Evolutionary conservation across 2,797 vertebrate species (phyloP).

Genomic region (Monodelphis domestica): DNA sequence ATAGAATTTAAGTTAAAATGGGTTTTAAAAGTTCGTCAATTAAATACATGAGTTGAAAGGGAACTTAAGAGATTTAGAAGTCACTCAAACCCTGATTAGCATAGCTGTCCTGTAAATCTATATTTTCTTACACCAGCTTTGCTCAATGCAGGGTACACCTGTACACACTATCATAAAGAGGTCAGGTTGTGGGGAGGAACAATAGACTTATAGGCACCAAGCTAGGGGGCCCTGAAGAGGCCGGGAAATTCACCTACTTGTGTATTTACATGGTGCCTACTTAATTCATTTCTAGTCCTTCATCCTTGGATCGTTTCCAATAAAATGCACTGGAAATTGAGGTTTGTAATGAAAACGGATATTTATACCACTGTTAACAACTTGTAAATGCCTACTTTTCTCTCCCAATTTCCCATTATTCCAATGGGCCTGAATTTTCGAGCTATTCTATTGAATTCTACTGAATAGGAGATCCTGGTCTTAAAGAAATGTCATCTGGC

Average conservation of each 20-base stretch:
- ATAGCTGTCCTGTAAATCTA: slow-evolving; percentile 32
- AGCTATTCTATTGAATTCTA: too few species aligned
- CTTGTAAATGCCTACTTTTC: too few species aligned
- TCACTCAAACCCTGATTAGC: slow-evolving; percentile 33
- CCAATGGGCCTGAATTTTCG: too few species aligned
- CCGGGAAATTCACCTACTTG: slow-evolving; percentile 36
- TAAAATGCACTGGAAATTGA: too few species aligned
- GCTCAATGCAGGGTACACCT: slow-evolving; percentile 22
- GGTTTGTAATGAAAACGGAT: too few species aligned
- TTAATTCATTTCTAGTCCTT: too few species aligned
- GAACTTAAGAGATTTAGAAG: neutral
- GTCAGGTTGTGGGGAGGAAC: slow-evolving; percentile 5
- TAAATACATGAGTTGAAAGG: neutral
- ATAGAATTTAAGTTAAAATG: slow-evolving; percentile 13
- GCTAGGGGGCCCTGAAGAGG: slow-evolving; percentile 9
- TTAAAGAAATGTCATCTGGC: too few species aligned
- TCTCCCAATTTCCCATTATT: too few species aligned
- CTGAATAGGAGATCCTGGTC: too few species aligned
- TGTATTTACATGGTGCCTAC: slow-evolving; percentile 26
- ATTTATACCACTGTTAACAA: too few species aligned
- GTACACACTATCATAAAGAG: neutral
- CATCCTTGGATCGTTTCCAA: too few species aligned
- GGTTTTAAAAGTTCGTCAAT: neutral
- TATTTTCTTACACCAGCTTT: slow-evolving; percentile 12
- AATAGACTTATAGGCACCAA: neutral